phyloP scores from a whole-genome alignment of 2,797 vertebrate species.

The Pantherophis vulpinus region DNA sequence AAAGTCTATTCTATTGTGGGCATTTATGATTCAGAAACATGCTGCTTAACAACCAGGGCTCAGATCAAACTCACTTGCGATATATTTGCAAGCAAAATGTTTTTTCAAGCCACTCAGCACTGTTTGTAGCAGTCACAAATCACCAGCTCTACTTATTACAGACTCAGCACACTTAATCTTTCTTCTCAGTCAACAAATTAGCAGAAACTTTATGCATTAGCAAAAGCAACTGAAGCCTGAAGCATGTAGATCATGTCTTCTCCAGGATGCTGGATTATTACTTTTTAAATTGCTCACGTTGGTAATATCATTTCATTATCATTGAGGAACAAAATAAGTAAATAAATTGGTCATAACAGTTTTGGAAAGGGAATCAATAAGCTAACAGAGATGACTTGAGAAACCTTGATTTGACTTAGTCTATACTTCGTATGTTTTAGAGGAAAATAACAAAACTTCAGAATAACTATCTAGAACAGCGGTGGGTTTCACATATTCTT shows the following conservation, averaged over 20 bases:
- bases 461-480: neutral
- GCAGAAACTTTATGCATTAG: constrained; percentile 28
- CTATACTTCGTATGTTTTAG: neutral
- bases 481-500: too few relatives aligned
- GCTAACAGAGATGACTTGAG: constrained; percentile 28
- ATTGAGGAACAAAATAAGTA: constrained; percentile 1
- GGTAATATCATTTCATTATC: constrained; percentile 45
- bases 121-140: constrained; percentile 15
- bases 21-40: neutral
- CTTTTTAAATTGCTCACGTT: constrained; percentile 45
- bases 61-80: neutral
- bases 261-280: constrained; percentile 24
- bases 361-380: constrained; percentile 38
- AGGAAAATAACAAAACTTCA: neutral
- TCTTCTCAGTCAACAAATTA: constrained; percentile 30
- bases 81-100: constrained; percentile 30
- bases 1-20: neutral
- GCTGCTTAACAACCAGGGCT: neutral
- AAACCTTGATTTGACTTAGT: constrained; percentile 12
- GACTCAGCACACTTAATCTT: constrained; percentile 23
- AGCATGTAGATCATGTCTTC: constrained; percentile 28
- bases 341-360: constrained; percentile 39
- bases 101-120: constrained; percentile 26
- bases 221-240: constrained; percentile 41
- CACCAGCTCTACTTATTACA: constrained; percentile 25